Evolutionary conservation across 2,113 vertebrate genomes (phyloP).

Genomic region (Seriola dumerili): DNA sequence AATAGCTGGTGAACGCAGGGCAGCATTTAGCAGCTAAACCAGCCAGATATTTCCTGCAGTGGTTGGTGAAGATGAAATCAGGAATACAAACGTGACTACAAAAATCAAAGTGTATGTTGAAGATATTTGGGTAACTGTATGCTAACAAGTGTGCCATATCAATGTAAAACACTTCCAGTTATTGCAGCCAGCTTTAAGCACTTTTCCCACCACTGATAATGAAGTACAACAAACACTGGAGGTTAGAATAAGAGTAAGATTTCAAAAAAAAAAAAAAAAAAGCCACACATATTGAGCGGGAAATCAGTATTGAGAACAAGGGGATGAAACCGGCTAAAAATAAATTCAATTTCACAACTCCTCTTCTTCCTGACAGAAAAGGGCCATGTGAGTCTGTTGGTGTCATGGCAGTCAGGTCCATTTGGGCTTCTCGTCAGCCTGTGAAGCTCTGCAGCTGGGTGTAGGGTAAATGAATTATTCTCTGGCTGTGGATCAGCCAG

Average conservation of each 20-base stretch:
- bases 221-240: neutral
- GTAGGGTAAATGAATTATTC: constrained; percentile 47
- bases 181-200: neutral
- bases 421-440: constrained; percentile 56
- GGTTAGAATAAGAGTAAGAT: neutral
- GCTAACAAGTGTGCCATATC: no score
- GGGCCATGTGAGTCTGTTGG: constrained; percentile 56
- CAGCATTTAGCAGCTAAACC: no score
- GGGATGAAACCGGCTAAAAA: constrained; percentile 41
- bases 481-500: constrained; percentile 37
- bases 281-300: neutral
- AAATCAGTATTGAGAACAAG: constrained; percentile 2
- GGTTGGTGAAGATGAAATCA: no score
- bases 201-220: neutral
- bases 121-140: no score
- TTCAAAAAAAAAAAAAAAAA: neutral
- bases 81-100: neutral
- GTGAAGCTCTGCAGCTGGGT: constrained; percentile 59
- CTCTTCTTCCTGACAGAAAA: constrained; percentile 40
- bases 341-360: constrained; percentile 50
- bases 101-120: no score
- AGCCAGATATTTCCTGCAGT: no score
- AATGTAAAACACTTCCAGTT: neutral
- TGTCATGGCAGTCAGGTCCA: constrained; percentile 65
- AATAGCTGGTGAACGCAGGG: neutral